A percentile compares a stretch with the other conserved stretches of the same genome.
These are phyloP conservation scores for Mobula hypostoma DNA, from an alignment of 2,113 vertebrate species.

Conservation along the genomic window DNA sequence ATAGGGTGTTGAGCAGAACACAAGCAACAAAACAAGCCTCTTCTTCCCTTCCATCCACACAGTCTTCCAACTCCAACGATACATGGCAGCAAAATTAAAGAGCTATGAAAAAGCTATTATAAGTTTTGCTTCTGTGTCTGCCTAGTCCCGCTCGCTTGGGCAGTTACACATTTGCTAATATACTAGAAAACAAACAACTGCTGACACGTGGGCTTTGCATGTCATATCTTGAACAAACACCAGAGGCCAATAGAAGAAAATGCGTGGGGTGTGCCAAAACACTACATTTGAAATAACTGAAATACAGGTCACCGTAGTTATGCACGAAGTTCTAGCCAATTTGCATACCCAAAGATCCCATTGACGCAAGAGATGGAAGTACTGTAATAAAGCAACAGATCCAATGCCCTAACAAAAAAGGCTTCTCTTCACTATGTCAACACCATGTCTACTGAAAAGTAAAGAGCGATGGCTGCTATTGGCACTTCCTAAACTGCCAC, in stretches of 20 bases:
- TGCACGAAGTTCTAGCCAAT: not conserved
- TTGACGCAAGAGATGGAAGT: not conserved
- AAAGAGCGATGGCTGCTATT: too few relatives aligned
- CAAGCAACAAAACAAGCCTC: too few relatives aligned
- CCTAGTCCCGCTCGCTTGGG: not conserved
- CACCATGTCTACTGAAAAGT: too few relatives aligned
- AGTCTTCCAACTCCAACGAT: not conserved
- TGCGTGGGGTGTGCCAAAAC: not conserved
- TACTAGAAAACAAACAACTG: not conserved
- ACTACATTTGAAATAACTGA: not conserved
- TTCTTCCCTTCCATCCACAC: too few relatives aligned
- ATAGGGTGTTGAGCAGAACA: too few relatives aligned
- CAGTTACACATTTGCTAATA: not conserved
- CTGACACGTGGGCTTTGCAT: not conserved
- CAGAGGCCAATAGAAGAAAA: not conserved
- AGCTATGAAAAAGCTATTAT: not conserved
- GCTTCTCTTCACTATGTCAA: too few relatives aligned
- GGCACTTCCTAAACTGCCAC: too few relatives aligned
- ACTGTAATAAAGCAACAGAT: not conserved
- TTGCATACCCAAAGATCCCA: not conserved
- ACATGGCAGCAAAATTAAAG: not conserved
- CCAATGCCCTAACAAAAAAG: too few relatives aligned
- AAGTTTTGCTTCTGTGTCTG: not conserved
- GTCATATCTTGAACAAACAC: not conserved
- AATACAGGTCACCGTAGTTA: not conserved